Evolutionary conservation across 2,888 invertebrate species (phyloP), one percentile per base, ranked within the genome.

Genomic region (Quadroppia sp.): DNA sequence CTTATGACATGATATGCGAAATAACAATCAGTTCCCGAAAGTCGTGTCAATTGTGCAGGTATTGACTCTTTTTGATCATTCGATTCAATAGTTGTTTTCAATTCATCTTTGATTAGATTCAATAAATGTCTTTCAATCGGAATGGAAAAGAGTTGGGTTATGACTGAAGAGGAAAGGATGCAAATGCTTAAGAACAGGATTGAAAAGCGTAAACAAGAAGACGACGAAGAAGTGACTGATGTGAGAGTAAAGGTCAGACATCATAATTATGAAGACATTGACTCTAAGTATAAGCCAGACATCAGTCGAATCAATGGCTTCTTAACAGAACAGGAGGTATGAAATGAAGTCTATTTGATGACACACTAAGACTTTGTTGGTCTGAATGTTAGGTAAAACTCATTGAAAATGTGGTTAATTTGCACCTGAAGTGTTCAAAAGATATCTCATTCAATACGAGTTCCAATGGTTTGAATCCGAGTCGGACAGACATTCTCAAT

Each of bases 101-200:
- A 4, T n/a, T 30, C 32, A 32, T 32, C 15, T 17, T 30, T 32
- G 1, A 28, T 17, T 32, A 73, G 82, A 30, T 82, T 82, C 75
- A 77, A 80, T 56, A 81, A 82, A 77, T 82, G 82, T 76, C 75
- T 81, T 6, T 75, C 78, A 0, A 82, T 82, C 61, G 82, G 82
- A 36, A 83, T 83, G 82, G 82, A 82, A 77, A 81, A 80, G 64
- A 79, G 80, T 40, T 82, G 82, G 82, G 82, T 83, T 40, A 82
- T 82, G 82, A 80, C 80, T 15, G 82, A 82, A 64, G 80, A 81
- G 40, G 82, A 82, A 75, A 76, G 82, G 36, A 74, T 79, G 48
- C 78, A 78, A 71, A 76, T 82, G 64, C 79, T 81, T 64, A 80
- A 77, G 70, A 76, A 72, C 28, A 76, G 80, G 64, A 74, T 79